These are phyloP conservation scores for Physella acuta DNA, from an alignment of 1,140 invertebrate species.

Conservation along the genomic window DNA sequence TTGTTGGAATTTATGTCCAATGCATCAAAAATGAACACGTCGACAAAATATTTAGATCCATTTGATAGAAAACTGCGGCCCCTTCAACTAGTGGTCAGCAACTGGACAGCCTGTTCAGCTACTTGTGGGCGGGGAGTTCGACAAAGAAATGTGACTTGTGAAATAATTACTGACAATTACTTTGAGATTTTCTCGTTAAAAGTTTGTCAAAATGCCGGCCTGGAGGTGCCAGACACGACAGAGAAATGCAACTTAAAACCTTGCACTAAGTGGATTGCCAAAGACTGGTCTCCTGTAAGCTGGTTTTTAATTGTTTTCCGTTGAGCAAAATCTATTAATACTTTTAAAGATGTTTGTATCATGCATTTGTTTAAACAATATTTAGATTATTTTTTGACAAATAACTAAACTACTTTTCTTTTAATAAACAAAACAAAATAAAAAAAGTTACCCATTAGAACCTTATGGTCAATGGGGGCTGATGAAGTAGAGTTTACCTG, in stretches of 20 bases:
- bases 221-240: slow-evolving; percentile 27
- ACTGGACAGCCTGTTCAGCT: slow-evolving; percentile 39
- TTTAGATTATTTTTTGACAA: too few species aligned
- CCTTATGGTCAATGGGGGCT: too few species aligned
- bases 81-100: slow-evolving; percentile 34
- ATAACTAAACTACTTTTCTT: too few species aligned
- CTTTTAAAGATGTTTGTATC: too few species aligned
- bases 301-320: too few species aligned
- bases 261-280: slow-evolving; percentile 41
- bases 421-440: too few species aligned
- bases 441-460: too few species aligned
- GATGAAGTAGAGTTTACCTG: too few species aligned
- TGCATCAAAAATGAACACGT: slow-evolving; percentile 10
- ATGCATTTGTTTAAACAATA: too few species aligned
- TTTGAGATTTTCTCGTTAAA: slow-evolving; percentile 40
- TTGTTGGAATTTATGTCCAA: slow-evolving; percentile 32
- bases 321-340: too few species aligned
- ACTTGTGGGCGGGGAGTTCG: slow-evolving; percentile 39
- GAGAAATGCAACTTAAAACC: slow-evolving; percentile 35
- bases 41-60: slow-evolving; percentile 34
- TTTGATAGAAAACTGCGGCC: slow-evolving; percentile 34
- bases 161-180: slow-evolving; percentile 46
- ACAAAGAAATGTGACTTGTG: slow-evolving; percentile 41
- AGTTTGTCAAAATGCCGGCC: slow-evolving; percentile 34
- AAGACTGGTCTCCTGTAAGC: slow-evolving; percentile 47